A percentile compares a stretch with the other conserved stretches of the same genome.
Evolutionary conservation across 2,888 invertebrate genomes (phyloP).

Genomic region (Meliscaeva auricollis): DNA sequence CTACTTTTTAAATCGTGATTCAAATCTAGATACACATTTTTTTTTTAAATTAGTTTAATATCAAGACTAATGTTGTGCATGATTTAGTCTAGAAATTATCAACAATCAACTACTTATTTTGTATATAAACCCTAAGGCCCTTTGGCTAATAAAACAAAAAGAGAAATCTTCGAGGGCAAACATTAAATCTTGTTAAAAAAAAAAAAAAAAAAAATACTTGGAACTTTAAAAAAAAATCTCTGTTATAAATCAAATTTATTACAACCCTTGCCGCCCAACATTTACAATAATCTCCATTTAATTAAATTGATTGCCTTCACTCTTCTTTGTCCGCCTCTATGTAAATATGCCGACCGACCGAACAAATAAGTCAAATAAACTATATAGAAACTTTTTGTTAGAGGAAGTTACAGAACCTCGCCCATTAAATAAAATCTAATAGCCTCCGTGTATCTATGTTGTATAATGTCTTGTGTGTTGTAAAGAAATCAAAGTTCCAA

Average conservation of each 20-base stretch:
- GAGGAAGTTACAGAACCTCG: constrained; percentile 44
- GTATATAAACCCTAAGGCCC: not conserved
- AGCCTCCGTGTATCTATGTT: constrained; percentile 35
- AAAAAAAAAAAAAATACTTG: constrained; percentile 26
- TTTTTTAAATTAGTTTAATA: too few species aligned
- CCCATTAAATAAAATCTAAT: constrained; percentile 65
- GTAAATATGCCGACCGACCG: constrained; percentile 20
- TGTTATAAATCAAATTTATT: constrained; percentile 59
- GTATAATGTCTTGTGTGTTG: constrained; percentile 1
- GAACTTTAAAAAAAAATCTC: constrained; percentile 1
- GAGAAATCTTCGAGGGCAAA: constrained; percentile 7
- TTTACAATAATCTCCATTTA: constrained; percentile 67
- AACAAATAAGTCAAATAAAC: not conserved
- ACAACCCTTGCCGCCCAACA: constrained; percentile 51
- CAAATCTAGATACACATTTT: too few species aligned
- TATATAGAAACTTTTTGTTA: constrained; percentile 15
- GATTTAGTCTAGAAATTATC: not conserved
- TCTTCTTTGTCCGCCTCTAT: constrained; percentile 22
- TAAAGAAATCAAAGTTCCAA: constrained; percentile 34
- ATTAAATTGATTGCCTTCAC: constrained; percentile 57
- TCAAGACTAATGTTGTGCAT: not conserved
- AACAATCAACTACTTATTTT: not conserved
- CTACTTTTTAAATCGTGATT: too few species aligned
- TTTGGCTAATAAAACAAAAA: constrained; percentile 6
- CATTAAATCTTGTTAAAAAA: constrained; percentile 18